Evolutionary conservation across 1,140 invertebrate species (phyloP), one percentile per base, ranked within the genome.

Genomic region (Leucophenga varia): DNA sequence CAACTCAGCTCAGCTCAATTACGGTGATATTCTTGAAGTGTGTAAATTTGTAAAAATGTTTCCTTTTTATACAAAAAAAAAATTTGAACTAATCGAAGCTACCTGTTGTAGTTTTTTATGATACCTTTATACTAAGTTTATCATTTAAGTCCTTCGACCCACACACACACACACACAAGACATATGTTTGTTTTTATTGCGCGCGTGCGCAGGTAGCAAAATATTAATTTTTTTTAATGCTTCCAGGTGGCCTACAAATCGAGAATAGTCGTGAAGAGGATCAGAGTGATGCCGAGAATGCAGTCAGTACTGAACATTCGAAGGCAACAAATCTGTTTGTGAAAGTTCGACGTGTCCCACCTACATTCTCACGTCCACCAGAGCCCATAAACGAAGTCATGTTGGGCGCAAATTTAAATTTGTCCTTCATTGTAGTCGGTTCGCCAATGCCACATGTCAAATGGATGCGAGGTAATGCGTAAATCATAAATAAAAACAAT

Each of bases 371-470:
- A 3, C 90, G 92, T 32, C 90, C 88, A 31, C 93, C 95, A 13
- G 86, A 91, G 19, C 70, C 83, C 8, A 72, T 87, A 16, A 88
- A 84, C 41, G 91, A 96, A 73, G 93, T 98, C 19, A 91, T 91
- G 85, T 79, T 94, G 12, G 93, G 93, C 6, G 86, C 86, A 1
- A 87, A 87, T 61, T 78, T 98, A 36, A 98, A 96, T 74, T 78
- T 99, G 35, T 95, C 93, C 31, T 98, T 96, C 74, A 93, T 98
- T 10, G 97, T 95, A 12, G 88, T 93, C 6, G 96, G 97, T 1
- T 93, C 95, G 0, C 97, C 97, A 0, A 97, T 98, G 93, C 97
- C 97, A 1, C 88, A 85, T 59, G 94, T 99, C 37, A 95, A 93
- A 76, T 99, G 95, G 95, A 84, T 89, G 47, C 90, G 92, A 77